Evolutionary conservation across 1,140 invertebrate genomes (phyloP), one percentile per base, ranked within the genome.

Genomic region (Anoplolepis gracilipes): DNA sequence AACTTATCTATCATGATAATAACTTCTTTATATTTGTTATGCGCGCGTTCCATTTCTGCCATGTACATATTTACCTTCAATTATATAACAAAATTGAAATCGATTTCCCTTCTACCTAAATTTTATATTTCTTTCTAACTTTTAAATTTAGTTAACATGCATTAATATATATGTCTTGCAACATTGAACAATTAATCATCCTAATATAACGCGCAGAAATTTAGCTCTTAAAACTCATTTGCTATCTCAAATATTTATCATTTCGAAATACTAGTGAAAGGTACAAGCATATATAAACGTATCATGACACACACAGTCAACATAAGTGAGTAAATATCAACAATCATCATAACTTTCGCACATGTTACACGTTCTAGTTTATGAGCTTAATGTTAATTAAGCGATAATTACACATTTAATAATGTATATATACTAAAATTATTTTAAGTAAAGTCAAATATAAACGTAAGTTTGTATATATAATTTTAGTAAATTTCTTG

Each of bases 261-360:
- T 28, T 46, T 72, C 13, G 1, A 82, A 82, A 82, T 19, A 59
- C 25, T 61, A n/a, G 55, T 39, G 25, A 61, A 42, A 72, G 36
- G 22, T 57, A 57, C 11, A 42, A 57, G 10, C 36, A 22, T 36
- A 39, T 30, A 46, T 57, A 39, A 59, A 82, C 2, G 36, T 25
- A 59, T 22, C 30, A 33, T 36, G 67, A 70, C 13, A 36, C n/a
- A 70, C 13, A 36, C n/a, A 70, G 39, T 49, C 13, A 72, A 55
- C 53, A 19, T 5, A 30, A 73, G 7, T 6, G 19, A 82, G 53
- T 42, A 73, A 82, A 82, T 73, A 73, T 82, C 67, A 82, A 82
- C 59, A 59, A 67, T 78, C 62, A 72, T 59, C 36, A 59, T 72
- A 81, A 81, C 78, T 81, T 81, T 81, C 22, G 53, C 53, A 49